Evolutionary conservation across 2,797 vertebrate species (phyloP), one percentile per base, ranked within the genome.

Genomic region (Oophaga sylvatica): DNA sequence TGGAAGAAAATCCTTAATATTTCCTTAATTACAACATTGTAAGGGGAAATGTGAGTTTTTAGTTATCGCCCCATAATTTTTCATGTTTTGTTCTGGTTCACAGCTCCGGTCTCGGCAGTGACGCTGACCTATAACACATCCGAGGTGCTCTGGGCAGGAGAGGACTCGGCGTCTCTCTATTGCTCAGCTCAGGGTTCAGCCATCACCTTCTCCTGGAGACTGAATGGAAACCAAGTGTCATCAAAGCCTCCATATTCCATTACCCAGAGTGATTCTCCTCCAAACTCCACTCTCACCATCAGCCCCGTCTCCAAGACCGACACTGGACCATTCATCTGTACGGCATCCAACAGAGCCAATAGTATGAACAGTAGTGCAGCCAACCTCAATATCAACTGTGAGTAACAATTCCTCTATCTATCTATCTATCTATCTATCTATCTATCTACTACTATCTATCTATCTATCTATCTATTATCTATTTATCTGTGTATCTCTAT

Each of bases 181-280:
- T 87, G 86, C 20, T 77, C 86, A 26, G 70, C 86, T 83, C 26
- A 63, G 22, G 84, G 84, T 5, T 70, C 76, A 35, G 29, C 19
- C 57, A 62, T 86, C 29, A 15, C 7, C 29, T 86, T 68, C 63
- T 60, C 76, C 19, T 86, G 84, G 84, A 70, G 20, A 0, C 63
- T 80, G 20, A 59, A 80, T 80, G 84, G 76, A 17, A 19, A 22
- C 19, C 48, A 29, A 70, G 26, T 86, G 22, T 10, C 53, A 17
- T 2, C 48, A 1, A 59, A n/a, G 8, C 26, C 29, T 11, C 48
- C 35, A 31, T 85, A 85, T 78, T 16, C 29, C 16, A 60, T 85
- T 29, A 65, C 15, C 8, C 22, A 53, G 48, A 53, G 48, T 53
- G 48, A 67, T 59, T 78, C 76, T 19, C 53, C 76, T 78, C 22